Percentiles rank a stretch among this genome's conserved stretches.
These are phyloP conservation scores for Oxygymnocypris stewartii DNA, from an alignment of 2,113 vertebrate genomes.

Conservation along the genomic window DNA sequence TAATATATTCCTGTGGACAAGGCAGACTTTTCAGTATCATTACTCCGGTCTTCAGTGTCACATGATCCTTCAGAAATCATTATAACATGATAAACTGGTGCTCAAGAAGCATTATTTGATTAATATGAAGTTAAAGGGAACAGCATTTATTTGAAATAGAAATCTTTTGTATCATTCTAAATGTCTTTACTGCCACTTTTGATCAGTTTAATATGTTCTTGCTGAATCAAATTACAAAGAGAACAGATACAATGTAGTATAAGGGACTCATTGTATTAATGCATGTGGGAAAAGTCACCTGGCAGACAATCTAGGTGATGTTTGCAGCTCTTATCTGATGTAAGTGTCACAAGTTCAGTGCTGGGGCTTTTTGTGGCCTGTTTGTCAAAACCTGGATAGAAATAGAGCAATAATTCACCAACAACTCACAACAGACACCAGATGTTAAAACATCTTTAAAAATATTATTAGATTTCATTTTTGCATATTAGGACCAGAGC, in stretches of 20 bases:
- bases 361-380: constrained; percentile 15
- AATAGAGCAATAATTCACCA: background rate
- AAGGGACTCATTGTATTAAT: background rate
- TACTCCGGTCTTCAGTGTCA: background rate
- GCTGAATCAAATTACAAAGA: background rate
- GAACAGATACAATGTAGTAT: background rate
- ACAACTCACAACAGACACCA: background rate
- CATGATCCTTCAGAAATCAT: background rate
- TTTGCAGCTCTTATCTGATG: constrained; percentile 71
- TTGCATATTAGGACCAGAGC: no score
- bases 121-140: background rate
- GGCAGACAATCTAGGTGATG: constrained; percentile 84
- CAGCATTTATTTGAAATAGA: background rate
- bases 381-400: background rate
- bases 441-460: background rate
- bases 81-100: background rate
- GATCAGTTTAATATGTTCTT: background rate
- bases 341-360: constrained; percentile 47
- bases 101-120: background rate
- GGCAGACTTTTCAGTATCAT: background rate
- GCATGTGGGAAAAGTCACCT: constrained; percentile 64
- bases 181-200: background rate
- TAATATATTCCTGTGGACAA: background rate
- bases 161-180: background rate
- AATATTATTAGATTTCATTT: background rate